phyloP scores from a whole-genome alignment of 2,113 vertebrate genomes.

The Sclerurus mexicanus region DNA sequence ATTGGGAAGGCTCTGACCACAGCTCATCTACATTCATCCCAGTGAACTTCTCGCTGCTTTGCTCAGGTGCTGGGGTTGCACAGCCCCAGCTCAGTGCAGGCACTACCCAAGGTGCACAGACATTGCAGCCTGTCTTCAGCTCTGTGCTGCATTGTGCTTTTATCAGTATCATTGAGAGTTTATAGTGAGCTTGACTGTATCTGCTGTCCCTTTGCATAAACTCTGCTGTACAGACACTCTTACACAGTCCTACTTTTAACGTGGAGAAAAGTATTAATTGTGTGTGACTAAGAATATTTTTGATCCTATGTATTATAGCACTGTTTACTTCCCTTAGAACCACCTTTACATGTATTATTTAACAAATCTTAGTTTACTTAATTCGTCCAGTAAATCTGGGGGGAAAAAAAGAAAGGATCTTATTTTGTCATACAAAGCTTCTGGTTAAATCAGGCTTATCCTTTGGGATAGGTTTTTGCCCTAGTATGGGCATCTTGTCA shows the following conservation, averaged over 20 bases:
- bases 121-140: background rate
- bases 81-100: background rate
- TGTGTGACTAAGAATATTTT: background rate
- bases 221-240: background rate
- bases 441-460: background rate
- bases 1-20: background rate
- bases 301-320: background rate
- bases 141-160: background rate
- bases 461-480: background rate
- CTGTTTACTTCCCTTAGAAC: background rate
- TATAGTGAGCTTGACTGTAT: background rate
- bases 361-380: background rate
- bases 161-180: accelerated
- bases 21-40: background rate
- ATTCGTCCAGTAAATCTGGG: background rate
- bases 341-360: background rate
- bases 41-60: background rate
- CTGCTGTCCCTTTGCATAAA: background rate
- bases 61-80: background rate
- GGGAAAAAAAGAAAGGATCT: too few relatives aligned
- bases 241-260: background rate
- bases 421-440: background rate
- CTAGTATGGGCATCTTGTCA: background rate
- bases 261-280: background rate
- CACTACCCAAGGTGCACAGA: background rate